A percentile compares a stretch with the other conserved stretches of the same genome.
These are phyloP conservation scores for Dromas ardeola DNA, from an alignment of 2,113 vertebrate species.

Conservation along the genomic window DNA sequence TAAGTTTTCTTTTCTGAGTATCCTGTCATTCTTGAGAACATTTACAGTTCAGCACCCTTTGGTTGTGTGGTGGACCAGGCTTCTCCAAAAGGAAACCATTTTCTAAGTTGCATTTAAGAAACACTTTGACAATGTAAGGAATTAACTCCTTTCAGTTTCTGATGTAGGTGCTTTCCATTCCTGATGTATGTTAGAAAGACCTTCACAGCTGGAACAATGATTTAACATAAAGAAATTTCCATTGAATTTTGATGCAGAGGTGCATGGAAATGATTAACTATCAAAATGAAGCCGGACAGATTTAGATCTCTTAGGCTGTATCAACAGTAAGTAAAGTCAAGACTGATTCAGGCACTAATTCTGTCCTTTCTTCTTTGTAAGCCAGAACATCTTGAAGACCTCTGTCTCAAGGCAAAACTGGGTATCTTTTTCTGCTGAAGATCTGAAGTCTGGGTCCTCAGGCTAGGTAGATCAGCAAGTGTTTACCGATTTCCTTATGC, in stretches of 20 bases:
- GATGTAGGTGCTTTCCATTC: not conserved
- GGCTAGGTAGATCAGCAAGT: not conserved
- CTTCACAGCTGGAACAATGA: not conserved
- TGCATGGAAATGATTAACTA: not conserved
- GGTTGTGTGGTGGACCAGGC: not conserved
- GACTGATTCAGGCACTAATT: not conserved
- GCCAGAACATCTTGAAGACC: not conserved
- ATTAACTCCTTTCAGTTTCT: not conserved
- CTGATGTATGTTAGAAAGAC: not conserved
- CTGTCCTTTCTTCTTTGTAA: not conserved
- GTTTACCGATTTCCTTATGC: not conserved
- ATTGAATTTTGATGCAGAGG: rapidly evolving
- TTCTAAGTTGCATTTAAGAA: not conserved
- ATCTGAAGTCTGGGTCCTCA: not conserved
- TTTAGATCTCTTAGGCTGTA: not conserved
- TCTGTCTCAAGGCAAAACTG: not conserved
- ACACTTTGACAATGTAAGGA: not conserved
- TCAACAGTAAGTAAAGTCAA: not conserved
- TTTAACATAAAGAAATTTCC: not conserved
- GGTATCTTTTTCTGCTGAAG: not conserved
- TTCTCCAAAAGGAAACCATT: not conserved
- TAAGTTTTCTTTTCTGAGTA: not conserved
- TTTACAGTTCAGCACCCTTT: not conserved
- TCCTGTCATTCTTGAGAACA: not conserved
- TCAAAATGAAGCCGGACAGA: rapidly evolving